phyloP scores from a whole-genome alignment of 2,113 vertebrate genomes.

The Raja brachyura region DNA sequence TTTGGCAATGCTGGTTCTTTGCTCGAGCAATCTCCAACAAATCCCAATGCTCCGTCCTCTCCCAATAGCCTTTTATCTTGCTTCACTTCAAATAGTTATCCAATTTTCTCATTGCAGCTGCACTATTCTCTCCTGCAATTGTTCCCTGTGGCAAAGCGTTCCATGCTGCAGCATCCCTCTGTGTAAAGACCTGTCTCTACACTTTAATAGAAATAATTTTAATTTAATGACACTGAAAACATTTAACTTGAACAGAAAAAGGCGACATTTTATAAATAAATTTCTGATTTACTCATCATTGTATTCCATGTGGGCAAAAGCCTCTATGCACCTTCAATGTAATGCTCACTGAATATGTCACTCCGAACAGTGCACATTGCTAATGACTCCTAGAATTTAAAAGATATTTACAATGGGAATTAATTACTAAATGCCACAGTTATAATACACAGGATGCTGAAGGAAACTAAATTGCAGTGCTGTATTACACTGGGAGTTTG shows the following conservation, averaged over 20 bases:
- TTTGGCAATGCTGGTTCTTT: neutral
- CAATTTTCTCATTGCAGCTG: neutral
- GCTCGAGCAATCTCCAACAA: neutral
- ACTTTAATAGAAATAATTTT: neutral
- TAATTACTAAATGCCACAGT: neutral
- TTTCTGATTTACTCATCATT: neutral
- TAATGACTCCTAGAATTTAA: neutral
- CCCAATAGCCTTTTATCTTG: constrained; percentile 6
- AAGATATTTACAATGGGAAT: neutral
- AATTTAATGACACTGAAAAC: neutral
- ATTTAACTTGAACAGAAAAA: neutral
- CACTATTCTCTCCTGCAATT: neutral
- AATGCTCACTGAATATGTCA: neutral
- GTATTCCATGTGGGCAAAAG: neutral
- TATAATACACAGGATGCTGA: neutral
- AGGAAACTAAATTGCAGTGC: neutral
- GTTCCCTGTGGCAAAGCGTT: neutral
- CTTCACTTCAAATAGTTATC: constrained; percentile 25
- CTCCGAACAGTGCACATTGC: neutral
- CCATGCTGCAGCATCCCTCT: neutral
- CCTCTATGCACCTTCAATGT: neutral
- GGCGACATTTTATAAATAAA: neutral
- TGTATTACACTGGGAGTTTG: neutral
- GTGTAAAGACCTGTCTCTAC: neutral
- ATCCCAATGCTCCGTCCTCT: neutral